A percentile compares a stretch with the other conserved stretches of the same genome.
Evolutionary conservation across 2,797 vertebrate genomes (phyloP).

Genomic region (Echiichthys vipera): DNA sequence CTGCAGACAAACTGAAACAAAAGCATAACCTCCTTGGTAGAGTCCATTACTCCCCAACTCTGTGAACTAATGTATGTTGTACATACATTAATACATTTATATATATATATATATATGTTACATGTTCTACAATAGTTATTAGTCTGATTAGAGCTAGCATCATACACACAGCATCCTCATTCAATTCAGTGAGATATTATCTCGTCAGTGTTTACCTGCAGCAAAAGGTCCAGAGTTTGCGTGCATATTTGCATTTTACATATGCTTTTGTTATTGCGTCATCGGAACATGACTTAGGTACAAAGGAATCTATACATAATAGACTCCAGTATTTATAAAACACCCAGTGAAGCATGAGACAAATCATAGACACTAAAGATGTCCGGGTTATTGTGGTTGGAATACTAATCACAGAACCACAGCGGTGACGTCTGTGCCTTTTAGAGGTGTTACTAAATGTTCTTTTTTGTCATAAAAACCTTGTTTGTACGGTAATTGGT

Average conservation of each 20-base stretch:
- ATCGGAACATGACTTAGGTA: background rate
- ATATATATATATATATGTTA: no score
- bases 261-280: background rate
- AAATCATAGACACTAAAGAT: background rate
- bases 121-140: no score
- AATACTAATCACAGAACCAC: background rate
- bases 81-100: no score
- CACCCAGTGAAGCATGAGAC: background rate
- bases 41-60: no score
- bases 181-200: background rate
- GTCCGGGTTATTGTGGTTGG: background rate
- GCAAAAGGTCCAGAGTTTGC: background rate
- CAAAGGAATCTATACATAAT: background rate
- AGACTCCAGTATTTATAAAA: background rate
- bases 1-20: no score
- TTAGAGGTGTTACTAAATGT: slow-evolving; percentile 2
- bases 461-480: background rate
- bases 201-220: background rate
- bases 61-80: no score
- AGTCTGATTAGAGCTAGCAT: background rate
- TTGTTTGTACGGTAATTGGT: slow-evolving; percentile 3
- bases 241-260: no score
- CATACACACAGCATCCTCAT: background rate
- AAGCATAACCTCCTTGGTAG: no score
- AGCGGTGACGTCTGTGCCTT: background rate